These are phyloP conservation scores for Cyclopterus lumpus DNA, from an alignment of 2,797 vertebrate species.

Conservation along the genomic window DNA sequence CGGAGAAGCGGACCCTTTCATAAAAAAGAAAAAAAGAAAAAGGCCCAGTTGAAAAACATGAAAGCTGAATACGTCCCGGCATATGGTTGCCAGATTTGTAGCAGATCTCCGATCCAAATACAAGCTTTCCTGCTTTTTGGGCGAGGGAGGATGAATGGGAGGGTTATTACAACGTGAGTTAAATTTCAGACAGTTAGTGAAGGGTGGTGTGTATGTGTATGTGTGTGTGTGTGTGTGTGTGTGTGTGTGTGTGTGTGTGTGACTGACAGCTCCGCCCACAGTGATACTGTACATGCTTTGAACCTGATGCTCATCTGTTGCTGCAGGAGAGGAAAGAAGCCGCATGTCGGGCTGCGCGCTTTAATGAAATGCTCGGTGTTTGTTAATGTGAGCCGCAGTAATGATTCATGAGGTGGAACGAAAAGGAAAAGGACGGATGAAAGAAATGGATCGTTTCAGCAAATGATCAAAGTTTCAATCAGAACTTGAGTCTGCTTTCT, in stretches of 20 bases:
- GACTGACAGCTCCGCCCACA: conserved; percentile 31
- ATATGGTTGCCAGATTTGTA: conserved; percentile 77
- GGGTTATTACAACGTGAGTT: conserved; percentile 43
- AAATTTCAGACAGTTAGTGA: conserved; percentile 27
- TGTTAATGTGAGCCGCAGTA: conserved; percentile 12
- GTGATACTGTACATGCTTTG: conserved; percentile 13
- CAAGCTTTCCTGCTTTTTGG: conserved; percentile 57
- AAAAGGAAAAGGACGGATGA: not conserved
- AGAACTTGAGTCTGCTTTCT: conserved; percentile 21
- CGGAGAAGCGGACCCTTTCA: conserved; percentile 47
- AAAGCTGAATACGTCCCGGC: conserved; percentile 59
- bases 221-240: conserved; percentile 7
- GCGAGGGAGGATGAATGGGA: conserved; percentile 39
- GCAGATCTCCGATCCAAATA: conserved; percentile 66
- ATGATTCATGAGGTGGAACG: conserved; percentile 14
- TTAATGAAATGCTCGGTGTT: conserved; percentile 29
- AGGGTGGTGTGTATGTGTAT: not conserved
- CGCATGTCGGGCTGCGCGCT: conserved; percentile 11
- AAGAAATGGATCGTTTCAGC: not conserved
- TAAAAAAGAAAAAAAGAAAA: conserved; percentile 41
- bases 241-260: not conserved
- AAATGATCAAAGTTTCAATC: conserved; percentile 29
- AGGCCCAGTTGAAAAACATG: conserved; percentile 56
- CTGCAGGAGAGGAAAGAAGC: conserved; percentile 13
- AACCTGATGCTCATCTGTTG: conserved; percentile 26